Conservation (phyloP, 2,113 vertebrate species). For the Alectura lathami region DNA sequence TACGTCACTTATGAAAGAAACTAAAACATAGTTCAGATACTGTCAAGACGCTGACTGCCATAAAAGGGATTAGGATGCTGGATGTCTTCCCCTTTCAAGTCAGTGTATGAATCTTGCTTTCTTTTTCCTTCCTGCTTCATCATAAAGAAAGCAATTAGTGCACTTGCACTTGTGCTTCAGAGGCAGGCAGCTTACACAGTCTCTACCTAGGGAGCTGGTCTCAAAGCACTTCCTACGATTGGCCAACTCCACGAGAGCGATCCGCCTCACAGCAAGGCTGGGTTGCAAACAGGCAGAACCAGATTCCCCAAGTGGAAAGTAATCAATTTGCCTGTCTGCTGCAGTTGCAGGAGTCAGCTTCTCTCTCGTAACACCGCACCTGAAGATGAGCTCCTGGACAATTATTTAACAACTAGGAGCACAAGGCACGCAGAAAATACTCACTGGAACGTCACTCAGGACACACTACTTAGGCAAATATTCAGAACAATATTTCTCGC, state of each 20-base stretch:
- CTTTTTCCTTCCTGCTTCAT: neutral
- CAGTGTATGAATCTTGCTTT: neutral
- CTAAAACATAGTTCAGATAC: neutral
- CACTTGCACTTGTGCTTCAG: neutral
- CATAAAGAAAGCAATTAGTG: neutral
- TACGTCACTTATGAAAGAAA: rapidly evolving
- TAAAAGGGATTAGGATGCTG: neutral
- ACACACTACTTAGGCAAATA: neutral
- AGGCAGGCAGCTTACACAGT: neutral
- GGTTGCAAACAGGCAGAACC: constrained; percentile 77
- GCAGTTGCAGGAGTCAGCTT: constrained; percentile 39
- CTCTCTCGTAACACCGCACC: constrained; percentile 25
- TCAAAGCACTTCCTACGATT: constrained; percentile 66
- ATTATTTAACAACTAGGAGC: neutral
- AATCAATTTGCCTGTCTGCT: constrained; percentile 57
- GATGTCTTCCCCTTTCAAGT: neutral
- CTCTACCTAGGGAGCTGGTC: constrained; percentile 24
- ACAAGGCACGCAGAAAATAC: constrained; percentile 48
- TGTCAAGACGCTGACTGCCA: neutral
- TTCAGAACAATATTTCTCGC: neutral
- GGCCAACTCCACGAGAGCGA: constrained; percentile 38
- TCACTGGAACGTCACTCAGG: neutral
- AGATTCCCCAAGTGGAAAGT: constrained; percentile 79
- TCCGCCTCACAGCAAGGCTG: constrained; percentile 77
- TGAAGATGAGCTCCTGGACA: constrained; percentile 28